Percentiles rank a stretch among this genome's conserved stretches.
These are phyloP conservation scores for Scortum barcoo DNA, from an alignment of 2,113 vertebrate species.

Conservation along the genomic window DNA sequence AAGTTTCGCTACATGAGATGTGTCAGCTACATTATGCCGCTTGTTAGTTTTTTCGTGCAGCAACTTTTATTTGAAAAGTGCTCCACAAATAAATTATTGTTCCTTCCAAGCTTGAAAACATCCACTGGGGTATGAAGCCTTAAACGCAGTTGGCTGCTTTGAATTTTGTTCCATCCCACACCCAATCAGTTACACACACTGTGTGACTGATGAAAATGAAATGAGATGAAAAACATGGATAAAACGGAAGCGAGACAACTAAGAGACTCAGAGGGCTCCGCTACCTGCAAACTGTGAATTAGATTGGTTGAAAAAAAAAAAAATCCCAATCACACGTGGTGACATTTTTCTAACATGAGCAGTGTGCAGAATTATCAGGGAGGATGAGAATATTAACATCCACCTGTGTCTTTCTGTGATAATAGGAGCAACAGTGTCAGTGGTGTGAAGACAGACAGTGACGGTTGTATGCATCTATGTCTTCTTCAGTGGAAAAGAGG, in stretches of 20 bases:
- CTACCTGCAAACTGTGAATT: not conserved
- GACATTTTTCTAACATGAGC: not conserved
- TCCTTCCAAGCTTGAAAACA: conserved; percentile 23
- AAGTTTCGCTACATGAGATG: not conserved
- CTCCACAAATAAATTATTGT: conserved; percentile 28
- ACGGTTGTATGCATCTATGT: conserved; percentile 37
- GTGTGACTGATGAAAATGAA: conserved; percentile 36
- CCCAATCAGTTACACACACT: conserved; percentile 30
- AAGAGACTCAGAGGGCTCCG: not conserved
- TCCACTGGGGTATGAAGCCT: not conserved
- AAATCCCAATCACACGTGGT: not conserved
- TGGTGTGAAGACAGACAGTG: not conserved
- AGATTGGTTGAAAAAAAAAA: not conserved
- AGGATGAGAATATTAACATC: conserved; percentile 1
- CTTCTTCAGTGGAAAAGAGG: conserved; percentile 38
- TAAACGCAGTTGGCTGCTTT: conserved; percentile 42
- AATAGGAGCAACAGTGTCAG: conserved; percentile 20
- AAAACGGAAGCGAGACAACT: conserved; percentile 5
- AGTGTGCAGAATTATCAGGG: not conserved
- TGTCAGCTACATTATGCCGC: not conserved
- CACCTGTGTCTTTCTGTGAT: conserved; percentile 30
- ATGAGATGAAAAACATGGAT: conserved; percentile 31
- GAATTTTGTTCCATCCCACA: conserved; percentile 26
- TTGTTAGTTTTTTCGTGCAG: not conserved
- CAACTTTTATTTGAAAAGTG: conserved; percentile 24